Evolutionary conservation across 1,140 invertebrate species (phyloP).

Genomic region (Thalassaphorura encarpata): DNA sequence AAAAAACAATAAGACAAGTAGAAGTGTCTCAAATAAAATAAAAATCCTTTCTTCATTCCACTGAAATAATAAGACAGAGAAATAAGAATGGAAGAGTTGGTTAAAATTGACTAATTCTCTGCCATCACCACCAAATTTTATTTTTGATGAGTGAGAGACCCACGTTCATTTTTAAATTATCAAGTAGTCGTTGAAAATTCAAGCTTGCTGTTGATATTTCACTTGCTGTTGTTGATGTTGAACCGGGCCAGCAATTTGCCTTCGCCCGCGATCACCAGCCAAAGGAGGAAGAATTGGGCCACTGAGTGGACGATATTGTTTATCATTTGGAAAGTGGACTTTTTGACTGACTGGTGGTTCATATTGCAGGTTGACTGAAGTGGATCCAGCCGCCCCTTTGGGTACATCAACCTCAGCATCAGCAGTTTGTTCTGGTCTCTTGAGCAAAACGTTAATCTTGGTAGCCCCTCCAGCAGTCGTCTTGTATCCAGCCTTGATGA

Average conservation of each 20-base stretch:
- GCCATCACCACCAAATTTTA: too few species aligned
- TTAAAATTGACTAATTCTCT: too few species aligned
- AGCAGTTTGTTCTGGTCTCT: slow-evolving; percentile 15
- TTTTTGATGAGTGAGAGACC: too few species aligned
- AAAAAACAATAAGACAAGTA: too few species aligned
- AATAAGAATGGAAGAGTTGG: too few species aligned
- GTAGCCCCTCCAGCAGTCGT: not conserved
- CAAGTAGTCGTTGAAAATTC: too few species aligned
- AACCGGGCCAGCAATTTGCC: not conserved
- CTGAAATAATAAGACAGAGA: too few species aligned
- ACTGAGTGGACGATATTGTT: not conserved
- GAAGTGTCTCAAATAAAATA: too few species aligned
- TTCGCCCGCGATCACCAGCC: not conserved
- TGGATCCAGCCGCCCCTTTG: not conserved
- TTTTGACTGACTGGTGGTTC: not conserved
- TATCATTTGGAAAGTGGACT: slow-evolving; percentile 6
- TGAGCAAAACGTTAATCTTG: slow-evolving; percentile 17
- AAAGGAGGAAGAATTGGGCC: slow-evolving; percentile 4
- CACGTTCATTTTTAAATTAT: too few species aligned
- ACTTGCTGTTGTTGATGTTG: not conserved
- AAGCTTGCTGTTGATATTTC: not conserved
- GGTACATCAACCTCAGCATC: slow-evolving; percentile 2
- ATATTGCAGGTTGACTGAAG: slow-evolving; percentile 17
- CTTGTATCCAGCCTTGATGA: slow-evolving; percentile 25
- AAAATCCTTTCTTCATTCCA: too few species aligned